phyloP scores from a whole-genome alignment of 1,140 invertebrate genomes.

The Saccostrea glomerata region DNA sequence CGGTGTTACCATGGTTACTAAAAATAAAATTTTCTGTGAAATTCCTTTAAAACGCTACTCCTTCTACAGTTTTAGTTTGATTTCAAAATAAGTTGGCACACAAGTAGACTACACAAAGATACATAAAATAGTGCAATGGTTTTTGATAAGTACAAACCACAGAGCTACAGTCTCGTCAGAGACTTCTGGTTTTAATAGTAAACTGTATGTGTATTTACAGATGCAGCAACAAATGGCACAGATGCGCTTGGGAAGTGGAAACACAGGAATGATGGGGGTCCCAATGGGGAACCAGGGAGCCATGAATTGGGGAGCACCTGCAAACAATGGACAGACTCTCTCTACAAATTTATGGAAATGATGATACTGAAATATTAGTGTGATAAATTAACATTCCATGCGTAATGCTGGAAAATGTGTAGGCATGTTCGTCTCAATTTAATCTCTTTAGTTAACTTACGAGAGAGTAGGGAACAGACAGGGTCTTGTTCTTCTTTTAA shows the following conservation, averaged over 20 bases:
- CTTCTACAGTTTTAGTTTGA: no score
- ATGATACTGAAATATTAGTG: conserved; percentile 49
- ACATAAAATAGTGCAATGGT: no score
- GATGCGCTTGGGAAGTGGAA: conserved; percentile 78
- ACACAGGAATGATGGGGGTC: conserved; percentile 54
- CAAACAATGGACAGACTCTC: conserved; percentile 62
- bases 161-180: no score
- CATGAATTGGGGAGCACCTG: conserved; percentile 48
- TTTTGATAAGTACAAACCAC: no score
- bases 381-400: conserved; percentile 23
- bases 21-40: no score
- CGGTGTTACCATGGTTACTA: no score
- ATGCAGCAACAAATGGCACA: conserved; percentile 83
- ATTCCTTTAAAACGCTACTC: no score
- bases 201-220: conserved; percentile 71
- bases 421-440: neutral
- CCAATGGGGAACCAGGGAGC: conserved; percentile 41
- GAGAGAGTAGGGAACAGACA: neutral
- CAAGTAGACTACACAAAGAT: no score
- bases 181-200: no score
- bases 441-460: neutral
- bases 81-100: no score
- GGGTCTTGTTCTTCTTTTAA: neutral
- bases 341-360: conserved; percentile 70
- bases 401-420: conserved; percentile 10